Conservation (phyloP, 2,888 invertebrate species). For the Monoplex corrugatus region DNA sequence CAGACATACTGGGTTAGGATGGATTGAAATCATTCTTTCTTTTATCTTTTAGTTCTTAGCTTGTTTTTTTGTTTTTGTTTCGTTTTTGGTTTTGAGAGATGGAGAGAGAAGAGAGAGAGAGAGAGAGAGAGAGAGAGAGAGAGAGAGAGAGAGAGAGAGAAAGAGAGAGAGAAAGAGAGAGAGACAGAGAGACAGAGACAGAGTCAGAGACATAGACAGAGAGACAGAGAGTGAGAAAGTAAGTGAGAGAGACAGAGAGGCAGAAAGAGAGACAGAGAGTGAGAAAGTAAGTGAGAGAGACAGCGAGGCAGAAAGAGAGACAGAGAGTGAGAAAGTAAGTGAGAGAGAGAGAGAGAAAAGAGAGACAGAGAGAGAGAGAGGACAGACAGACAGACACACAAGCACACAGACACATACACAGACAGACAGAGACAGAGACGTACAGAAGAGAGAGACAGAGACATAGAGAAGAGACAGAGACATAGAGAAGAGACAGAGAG, state of each 20-base stretch:
- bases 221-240: not conserved
- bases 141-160: not conserved
- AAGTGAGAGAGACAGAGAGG: not conserved
- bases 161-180: not conserved
- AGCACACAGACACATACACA: not conserved
- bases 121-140: not conserved
- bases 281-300: not conserved
- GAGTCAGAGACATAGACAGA: not conserved
- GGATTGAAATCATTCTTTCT: not conserved
- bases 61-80: not conserved
- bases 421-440: not conserved
- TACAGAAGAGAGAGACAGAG: not conserved
- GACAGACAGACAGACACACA: not conserved
- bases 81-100: not conserved
- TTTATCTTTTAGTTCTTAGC: not conserved
- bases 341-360: not conserved
- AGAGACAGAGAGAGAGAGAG: not conserved
- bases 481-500: not conserved
- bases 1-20: not conserved
- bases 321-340: not conserved
- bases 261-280: not conserved
- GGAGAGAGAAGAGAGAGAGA: not conserved
- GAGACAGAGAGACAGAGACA: not conserved
- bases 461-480: not conserved
- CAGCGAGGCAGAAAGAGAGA: constrained; percentile 2